A percentile compares a stretch with the other conserved stretches of the same genome.
Conservation (phyloP, 2,113 vertebrate genomes). For the Raja brachyura region DNA sequence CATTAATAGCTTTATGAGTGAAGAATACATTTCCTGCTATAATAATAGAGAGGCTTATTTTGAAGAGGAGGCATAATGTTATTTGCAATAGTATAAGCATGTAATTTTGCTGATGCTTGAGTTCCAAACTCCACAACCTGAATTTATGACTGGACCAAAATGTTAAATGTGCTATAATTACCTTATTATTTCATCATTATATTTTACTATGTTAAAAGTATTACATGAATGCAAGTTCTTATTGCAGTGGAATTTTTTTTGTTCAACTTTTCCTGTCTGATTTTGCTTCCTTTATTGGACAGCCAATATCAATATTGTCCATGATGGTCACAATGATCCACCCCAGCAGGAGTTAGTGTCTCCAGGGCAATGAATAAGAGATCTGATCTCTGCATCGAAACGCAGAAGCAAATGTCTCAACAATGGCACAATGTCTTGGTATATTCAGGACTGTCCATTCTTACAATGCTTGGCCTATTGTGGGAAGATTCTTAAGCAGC, state of each 20-base stretch:
- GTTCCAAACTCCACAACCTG: background rate
- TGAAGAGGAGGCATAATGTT: background rate
- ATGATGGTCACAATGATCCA: background rate
- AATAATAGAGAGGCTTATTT: background rate
- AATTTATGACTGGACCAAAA: background rate
- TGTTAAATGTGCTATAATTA: background rate
- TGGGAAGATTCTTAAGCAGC: background rate
- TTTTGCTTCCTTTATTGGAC: background rate
- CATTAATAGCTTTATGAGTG: background rate
- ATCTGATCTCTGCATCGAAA: background rate
- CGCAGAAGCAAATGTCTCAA: background rate
- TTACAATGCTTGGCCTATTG: background rate
- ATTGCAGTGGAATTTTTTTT: background rate
- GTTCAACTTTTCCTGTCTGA: background rate
- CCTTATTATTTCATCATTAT: background rate
- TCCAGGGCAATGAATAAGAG: background rate
- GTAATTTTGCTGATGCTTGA: background rate
- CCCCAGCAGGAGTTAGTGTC: background rate
- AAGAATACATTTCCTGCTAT: background rate
- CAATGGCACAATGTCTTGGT: background rate
- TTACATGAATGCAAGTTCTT: too few species aligned
- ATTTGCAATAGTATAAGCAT: background rate
- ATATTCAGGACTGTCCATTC: background rate
- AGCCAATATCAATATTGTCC: background rate
- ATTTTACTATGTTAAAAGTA: too few species aligned